A percentile compares a stretch with the other conserved stretches of the same genome.
Conservation (phyloP, 2,797 vertebrate genomes). For the Helostoma temminkii region DNA sequence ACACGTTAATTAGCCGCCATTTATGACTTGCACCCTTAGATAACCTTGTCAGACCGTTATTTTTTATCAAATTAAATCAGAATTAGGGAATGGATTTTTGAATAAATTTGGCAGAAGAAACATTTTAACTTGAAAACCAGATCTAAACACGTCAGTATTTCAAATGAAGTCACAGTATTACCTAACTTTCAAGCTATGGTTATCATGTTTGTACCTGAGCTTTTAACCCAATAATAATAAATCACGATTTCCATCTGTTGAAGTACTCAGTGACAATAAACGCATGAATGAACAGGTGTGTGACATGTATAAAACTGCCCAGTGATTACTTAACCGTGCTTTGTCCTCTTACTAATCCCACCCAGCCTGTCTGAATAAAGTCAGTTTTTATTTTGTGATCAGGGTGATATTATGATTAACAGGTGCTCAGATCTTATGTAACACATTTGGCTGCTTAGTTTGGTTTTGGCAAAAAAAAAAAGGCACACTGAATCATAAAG, state of each 20-base stretch:
- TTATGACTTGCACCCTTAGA: constrained; percentile 63
- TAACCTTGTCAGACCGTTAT: constrained; percentile 7
- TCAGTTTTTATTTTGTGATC: constrained; percentile 44
- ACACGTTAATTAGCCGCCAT: constrained; percentile 67
- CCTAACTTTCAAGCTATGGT: neutral
- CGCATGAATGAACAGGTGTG: constrained; percentile 51
- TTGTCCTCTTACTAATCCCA: constrained; percentile 59
- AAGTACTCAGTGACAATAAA: constrained; percentile 12
- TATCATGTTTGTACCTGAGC: constrained; percentile 60
- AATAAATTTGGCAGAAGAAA: neutral
- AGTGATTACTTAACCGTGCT: constrained; percentile 51
- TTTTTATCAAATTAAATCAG: constrained; percentile 1
- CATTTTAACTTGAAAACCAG: constrained; percentile 2
- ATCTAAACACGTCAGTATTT: neutral
- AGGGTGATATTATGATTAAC: constrained; percentile 63
- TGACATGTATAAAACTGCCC: constrained; percentile 56
- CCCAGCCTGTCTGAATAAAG: constrained; percentile 50
- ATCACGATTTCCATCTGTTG: constrained; percentile 37
- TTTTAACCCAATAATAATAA: constrained; percentile 1
- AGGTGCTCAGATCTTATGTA: constrained; percentile 59
- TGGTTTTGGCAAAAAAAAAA: constrained; percentile 33
- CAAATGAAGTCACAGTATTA: constrained; percentile 17
- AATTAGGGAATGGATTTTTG: neutral
- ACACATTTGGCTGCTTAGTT: constrained; percentile 30
- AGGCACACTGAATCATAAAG: constrained; percentile 24